phyloP scores from a whole-genome alignment of 2,797 vertebrate genomes.

The Thamnophis elegans region DNA sequence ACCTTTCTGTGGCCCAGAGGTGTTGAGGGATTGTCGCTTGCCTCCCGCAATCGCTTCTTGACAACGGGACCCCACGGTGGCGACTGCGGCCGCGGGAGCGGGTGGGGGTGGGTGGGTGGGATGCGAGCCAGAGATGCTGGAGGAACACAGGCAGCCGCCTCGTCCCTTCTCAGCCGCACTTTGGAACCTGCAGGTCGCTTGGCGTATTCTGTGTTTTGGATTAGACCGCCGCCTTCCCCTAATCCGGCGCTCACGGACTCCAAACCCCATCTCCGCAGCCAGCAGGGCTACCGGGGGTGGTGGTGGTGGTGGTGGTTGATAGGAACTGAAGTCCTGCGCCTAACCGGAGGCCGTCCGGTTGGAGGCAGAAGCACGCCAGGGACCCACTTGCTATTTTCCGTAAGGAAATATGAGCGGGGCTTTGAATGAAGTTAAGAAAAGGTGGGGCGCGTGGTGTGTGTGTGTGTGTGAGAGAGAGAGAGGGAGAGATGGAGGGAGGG shows the following conservation, averaged over 20 bases:
- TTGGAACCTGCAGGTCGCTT: neutral
- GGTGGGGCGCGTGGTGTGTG: too few species aligned
- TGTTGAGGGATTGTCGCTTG: neutral
- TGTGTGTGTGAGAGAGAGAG: too few species aligned
- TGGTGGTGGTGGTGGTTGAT: neutral
- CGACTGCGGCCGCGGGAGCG: neutral
- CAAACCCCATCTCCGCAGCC: neutral
- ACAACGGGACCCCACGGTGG: neutral
- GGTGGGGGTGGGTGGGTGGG: rapidly evolving
- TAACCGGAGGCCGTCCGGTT: neutral
- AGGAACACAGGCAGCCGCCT: neutral
- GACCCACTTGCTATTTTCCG: neutral
- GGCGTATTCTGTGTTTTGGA: too few species aligned
- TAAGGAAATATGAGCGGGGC: neutral
- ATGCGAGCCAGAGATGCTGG: too few species aligned
- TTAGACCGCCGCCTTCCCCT: neutral
- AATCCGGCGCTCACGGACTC: neutral
- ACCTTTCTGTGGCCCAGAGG: neutral
- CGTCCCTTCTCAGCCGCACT: neutral
- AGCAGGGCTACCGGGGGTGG: neutral
- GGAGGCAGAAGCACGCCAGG: neutral
- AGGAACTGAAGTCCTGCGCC: neutral
- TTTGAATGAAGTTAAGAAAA: neutral
- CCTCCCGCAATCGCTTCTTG: neutral
- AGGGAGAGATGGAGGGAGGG: too few species aligned